Percentiles rank a stretch among this genome's conserved stretches.
Evolutionary conservation across 1,140 invertebrate species (phyloP).

Genomic region (Helicoverpa zea): DNA sequence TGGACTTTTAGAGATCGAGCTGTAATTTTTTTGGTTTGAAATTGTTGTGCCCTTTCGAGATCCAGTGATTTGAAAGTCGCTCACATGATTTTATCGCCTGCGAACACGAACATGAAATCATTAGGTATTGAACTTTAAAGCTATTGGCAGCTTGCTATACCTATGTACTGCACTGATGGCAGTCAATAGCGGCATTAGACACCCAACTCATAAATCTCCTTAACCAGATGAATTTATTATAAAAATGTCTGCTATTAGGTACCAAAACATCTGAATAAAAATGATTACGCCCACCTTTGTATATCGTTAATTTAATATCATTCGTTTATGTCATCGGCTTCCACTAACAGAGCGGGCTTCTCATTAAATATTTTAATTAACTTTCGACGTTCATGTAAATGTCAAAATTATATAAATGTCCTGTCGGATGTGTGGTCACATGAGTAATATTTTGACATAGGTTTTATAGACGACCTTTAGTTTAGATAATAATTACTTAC

Average conservation of each 20-base stretch:
- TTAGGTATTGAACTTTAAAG: not conserved
- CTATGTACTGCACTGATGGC: no score
- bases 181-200: not conserved
- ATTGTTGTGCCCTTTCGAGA: slow-evolving; percentile 47
- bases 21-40: slow-evolving; percentile 35
- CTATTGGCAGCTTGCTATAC: no score
- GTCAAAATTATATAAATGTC: slow-evolving; percentile 67
- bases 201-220: slow-evolving; percentile 15
- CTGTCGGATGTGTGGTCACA: slow-evolving; percentile 55
- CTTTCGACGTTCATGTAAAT: slow-evolving; percentile 69
- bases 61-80: slow-evolving; percentile 23
- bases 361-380: slow-evolving; percentile 86
- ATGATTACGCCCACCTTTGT: slow-evolving; percentile 77
- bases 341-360: slow-evolving; percentile 69
- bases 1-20: slow-evolving; percentile 62
- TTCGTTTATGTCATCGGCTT: slow-evolving; percentile 79
- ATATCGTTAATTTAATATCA: slow-evolving; percentile 79
- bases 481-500: slow-evolving; percentile 40
- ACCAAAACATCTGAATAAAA: slow-evolving; percentile 57
- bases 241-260: slow-evolving; percentile 54
- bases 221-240: slow-evolving; percentile 10
- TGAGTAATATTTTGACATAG: slow-evolving; percentile 58
- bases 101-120: not conserved
- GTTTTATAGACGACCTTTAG: slow-evolving; percentile 45
- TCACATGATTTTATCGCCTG: slow-evolving; percentile 21